These are phyloP conservation scores for Crepidodera aurea DNA, from an alignment of 2,888 invertebrate species.

Conservation along the genomic window DNA sequence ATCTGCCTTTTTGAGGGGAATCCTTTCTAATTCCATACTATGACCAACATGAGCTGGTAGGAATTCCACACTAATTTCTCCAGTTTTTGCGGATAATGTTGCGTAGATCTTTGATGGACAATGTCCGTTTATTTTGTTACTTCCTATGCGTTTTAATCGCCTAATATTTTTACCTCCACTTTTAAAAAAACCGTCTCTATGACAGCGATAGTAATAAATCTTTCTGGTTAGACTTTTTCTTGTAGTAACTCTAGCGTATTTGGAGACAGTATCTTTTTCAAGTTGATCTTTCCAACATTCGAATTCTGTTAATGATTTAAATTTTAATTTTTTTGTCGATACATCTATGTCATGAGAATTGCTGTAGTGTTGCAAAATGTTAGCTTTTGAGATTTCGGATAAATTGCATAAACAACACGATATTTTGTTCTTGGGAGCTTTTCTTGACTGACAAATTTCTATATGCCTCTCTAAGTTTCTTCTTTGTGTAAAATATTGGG, in stretches of 20 bases:
- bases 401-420: neutral
- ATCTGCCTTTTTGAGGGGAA: slow-evolving; percentile 42
- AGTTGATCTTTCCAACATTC: slow-evolving; percentile 19
- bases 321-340: neutral
- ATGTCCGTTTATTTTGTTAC: slow-evolving; percentile 44
- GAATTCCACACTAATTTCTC: slow-evolving; percentile 31
- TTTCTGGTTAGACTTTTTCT: too few species aligned
- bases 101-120: slow-evolving; percentile 44
- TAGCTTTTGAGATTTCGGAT: neutral
- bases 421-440: neutral
- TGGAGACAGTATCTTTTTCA: slow-evolving; percentile 18
- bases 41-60: slow-evolving; percentile 46
- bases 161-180: slow-evolving; percentile 37
- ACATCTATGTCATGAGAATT: slow-evolving; percentile 6
- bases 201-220: slow-evolving; percentile 21
- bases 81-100: slow-evolving; percentile 31
- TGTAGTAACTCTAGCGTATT: too few species aligned
- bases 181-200: slow-evolving; percentile 39
- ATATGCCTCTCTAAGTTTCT: neutral
- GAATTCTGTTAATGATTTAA: slow-evolving; percentile 11
- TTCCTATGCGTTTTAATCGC: slow-evolving; percentile 30
- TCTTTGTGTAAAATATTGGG: neutral
- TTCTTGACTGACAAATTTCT: neutral
- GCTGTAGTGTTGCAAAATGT: slow-evolving; percentile 15
- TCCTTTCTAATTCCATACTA: slow-evolving; percentile 40